Conservation (phyloP, 2,113 vertebrate species). For the Oryzias javanicus region DNA sequence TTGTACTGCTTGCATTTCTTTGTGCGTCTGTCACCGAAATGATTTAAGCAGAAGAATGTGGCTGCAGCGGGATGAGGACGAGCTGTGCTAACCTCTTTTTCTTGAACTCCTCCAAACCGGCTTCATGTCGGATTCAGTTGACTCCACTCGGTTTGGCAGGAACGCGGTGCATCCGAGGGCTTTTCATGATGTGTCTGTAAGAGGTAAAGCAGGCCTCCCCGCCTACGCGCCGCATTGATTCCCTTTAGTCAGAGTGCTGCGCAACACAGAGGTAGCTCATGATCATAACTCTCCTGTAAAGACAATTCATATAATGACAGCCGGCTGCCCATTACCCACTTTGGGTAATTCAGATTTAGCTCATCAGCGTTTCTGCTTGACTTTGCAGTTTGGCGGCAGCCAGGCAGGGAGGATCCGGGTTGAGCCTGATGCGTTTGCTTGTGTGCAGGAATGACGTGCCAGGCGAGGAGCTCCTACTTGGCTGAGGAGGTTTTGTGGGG, state of each 20-base stretch:
- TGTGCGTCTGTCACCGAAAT: too few species aligned
- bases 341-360: constrained; percentile 9
- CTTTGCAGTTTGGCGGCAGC: background rate
- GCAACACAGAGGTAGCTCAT: constrained; percentile 6
- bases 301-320: constrained; percentile 14
- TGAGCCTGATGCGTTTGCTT: constrained; percentile 6
- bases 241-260: constrained; percentile 21
- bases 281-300: constrained; percentile 16
- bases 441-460: constrained; percentile 90
- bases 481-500: constrained; percentile 92
- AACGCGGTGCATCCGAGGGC: constrained; percentile 7
- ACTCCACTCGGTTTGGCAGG: constrained; percentile 7
- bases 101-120: background rate
- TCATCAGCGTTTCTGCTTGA: background rate
- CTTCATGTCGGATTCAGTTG: constrained; percentile 10
- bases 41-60: background rate
- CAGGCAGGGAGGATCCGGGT: background rate
- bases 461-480: constrained; percentile 91
- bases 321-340: background rate
- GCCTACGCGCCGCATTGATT: constrained; percentile 50
- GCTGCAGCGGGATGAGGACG: background rate
- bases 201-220: constrained; percentile 38
- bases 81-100: constrained; percentile 6
- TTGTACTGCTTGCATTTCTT: too few species aligned
- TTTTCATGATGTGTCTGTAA: constrained; percentile 26